Percentiles rank a stretch among this genome's conserved stretches.
phyloP scores from a whole-genome alignment of 1,140 invertebrate species.

The Drosophila sulfurigaster region DNA sequence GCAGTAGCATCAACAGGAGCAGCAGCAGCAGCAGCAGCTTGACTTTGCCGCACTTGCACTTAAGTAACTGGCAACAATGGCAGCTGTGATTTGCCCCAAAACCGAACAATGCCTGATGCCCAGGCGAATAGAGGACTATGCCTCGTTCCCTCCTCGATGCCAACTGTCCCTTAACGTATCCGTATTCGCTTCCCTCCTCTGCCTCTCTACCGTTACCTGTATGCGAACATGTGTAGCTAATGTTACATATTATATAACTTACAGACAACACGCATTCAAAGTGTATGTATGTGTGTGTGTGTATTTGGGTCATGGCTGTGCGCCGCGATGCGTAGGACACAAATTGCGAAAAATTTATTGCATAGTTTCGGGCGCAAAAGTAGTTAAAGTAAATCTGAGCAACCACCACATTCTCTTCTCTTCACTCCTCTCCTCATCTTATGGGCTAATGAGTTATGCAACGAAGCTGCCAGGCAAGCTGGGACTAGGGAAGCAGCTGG shows the following conservation, averaged over 20 bases:
- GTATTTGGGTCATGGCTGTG: slow-evolving; percentile 67
- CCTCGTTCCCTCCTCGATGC: background rate
- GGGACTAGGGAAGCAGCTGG: background rate
- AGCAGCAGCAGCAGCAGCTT: slow-evolving; percentile 12
- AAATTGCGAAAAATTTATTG: slow-evolving; percentile 75
- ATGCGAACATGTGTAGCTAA: slow-evolving; percentile 69
- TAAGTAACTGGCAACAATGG: slow-evolving; percentile 62
- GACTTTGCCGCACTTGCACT: slow-evolving; percentile 71
- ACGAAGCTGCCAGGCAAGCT: background rate
- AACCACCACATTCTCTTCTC: slow-evolving; percentile 3
- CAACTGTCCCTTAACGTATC: background rate
- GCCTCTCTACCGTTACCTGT: slow-evolving; percentile 5
- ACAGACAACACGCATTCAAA: background rate
- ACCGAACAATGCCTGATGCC: slow-evolving; percentile 34
- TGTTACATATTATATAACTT: slow-evolving; percentile 76
- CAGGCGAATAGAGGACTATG: slow-evolving; percentile 13
- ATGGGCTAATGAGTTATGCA: slow-evolving; percentile 74
- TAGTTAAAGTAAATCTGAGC: slow-evolving; percentile 78
- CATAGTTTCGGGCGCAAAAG: slow-evolving; percentile 77
- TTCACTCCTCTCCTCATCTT: slow-evolving; percentile 50
- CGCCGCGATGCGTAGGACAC: slow-evolving; percentile 43
- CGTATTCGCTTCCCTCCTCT: background rate
- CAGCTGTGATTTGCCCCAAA: slow-evolving; percentile 55
- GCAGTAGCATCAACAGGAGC: slow-evolving; percentile 17
- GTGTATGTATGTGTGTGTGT: slow-evolving; percentile 11